A percentile compares a stretch with the other conserved stretches of the same genome.
These are phyloP conservation scores for Pseudoatta argentina DNA, from an alignment of 1,140 invertebrate genomes.

Conservation along the genomic window DNA sequence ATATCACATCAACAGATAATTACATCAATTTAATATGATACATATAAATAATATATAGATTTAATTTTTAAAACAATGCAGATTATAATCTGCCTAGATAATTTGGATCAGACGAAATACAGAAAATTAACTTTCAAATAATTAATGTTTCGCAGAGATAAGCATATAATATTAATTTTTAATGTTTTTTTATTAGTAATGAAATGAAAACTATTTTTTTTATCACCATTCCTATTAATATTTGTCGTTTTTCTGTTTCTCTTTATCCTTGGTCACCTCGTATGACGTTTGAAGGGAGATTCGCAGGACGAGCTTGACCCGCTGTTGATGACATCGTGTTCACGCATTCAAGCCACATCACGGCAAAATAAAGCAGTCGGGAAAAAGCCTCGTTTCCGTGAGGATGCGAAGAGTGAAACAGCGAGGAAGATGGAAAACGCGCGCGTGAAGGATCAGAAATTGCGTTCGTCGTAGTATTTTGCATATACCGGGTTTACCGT, in stretches of 20 bases:
- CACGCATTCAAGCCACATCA: slow-evolving; percentile 32
- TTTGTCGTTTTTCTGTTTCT: neutral
- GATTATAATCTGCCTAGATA: neutral
- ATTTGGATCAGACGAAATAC: neutral
- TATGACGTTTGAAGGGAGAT: slow-evolving; percentile 27
- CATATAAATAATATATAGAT: neutral
- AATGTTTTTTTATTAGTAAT: neutral
- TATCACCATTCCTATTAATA: neutral
- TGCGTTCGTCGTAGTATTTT: slow-evolving; percentile 62
- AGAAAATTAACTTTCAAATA: neutral
- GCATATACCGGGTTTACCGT: slow-evolving; percentile 57
- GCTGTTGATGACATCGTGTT: slow-evolving; percentile 20
- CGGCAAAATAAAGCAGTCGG: slow-evolving; percentile 23
- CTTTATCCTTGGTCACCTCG: neutral
- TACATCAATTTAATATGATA: slow-evolving; percentile 4
- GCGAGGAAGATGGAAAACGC: slow-evolving; percentile 38
- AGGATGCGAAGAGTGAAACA: slow-evolving; percentile 38
- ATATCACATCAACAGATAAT: neutral
- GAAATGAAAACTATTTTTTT: neutral
- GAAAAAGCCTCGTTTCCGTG: slow-evolving; percentile 1
- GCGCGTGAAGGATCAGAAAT: slow-evolving; percentile 58
- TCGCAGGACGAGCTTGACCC: neutral
- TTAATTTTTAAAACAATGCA: neutral
- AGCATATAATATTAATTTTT: neutral
- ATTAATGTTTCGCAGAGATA: neutral